A percentile compares a stretch with the other conserved stretches of the same genome.
Evolutionary conservation across 92 coral and sea anemone species (phyloP).

Genomic region (Metridium senile): DNA sequence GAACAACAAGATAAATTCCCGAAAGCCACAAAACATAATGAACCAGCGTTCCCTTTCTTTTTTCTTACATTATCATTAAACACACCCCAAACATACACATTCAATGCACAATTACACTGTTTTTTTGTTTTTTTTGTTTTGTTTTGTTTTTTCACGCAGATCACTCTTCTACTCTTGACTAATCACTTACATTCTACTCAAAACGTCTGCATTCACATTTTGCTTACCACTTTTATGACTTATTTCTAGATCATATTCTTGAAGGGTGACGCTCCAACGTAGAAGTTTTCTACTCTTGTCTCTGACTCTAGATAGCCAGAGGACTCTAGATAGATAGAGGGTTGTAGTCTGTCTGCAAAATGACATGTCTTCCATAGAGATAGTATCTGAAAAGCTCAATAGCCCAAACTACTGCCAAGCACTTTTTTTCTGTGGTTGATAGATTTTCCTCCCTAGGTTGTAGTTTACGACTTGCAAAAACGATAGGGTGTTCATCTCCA

Average conservation of each 20-base stretch:
- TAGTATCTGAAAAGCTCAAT: too few species aligned
- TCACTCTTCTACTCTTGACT: background rate
- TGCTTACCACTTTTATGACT: background rate
- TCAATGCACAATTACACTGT: too few species aligned
- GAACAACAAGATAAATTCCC: too few species aligned
- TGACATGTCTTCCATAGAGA: constrained; percentile 45
- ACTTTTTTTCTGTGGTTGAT: too few species aligned
- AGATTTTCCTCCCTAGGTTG: constrained; percentile 35
- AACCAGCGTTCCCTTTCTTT: too few species aligned
- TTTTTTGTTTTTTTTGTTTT: too few species aligned
- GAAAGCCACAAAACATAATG: too few species aligned
- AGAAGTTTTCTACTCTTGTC: constrained; percentile 47
- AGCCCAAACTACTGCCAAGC: too few species aligned
- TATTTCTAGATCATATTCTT: constrained; percentile 46
- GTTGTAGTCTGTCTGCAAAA: constrained; percentile 56
- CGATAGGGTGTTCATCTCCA: constrained; percentile 42
- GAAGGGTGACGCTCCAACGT: constrained; percentile 52
- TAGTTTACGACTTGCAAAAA: constrained; percentile 31
- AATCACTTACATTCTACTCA: background rate
- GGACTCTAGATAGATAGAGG: too few species aligned
- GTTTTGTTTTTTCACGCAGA: too few species aligned
- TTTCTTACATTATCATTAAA: too few species aligned
- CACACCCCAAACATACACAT: too few species aligned
- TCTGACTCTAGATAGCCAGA: constrained; percentile 33
- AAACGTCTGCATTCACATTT: background rate